Evolutionary conservation across 2,888 invertebrate genomes (phyloP), one percentile per base, ranked within the genome.

Genomic region (Drosophila parthenogenetica): DNA sequence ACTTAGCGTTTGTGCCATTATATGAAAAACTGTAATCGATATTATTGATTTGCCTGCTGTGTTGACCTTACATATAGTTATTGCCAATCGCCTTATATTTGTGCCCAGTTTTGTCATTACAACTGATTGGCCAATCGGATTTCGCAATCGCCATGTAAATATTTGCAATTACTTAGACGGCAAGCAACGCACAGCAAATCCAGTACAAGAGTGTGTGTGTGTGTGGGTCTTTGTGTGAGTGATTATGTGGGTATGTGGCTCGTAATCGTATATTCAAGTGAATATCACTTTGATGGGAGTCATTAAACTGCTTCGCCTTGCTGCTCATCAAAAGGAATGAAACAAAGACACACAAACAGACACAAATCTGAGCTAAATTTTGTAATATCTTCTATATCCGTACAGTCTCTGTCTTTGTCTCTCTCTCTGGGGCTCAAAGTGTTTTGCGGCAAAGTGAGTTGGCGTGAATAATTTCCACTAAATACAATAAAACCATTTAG

Each of bases 391-490:
- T 35, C 22, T 8, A 17, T 54, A 43, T 48, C 40, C 22, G 40
- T 4, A 3, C 13, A 16, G 7, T 22, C 48, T 35, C n/a, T 17
- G 5, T 35, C 49, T n/a, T n/a, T n/a, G n/a, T 35, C 13, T 55
- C 3, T 39, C 8, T 35, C 32, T 60, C 32, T 39, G 43, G 29
- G 32, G 32, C 50, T 57, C 73, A 51, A 65, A 35, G 70, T 39
- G 5, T 65, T 37, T 48, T 69, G 48, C 39, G 19, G 11, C 60
- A 65, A 68, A 76, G 71, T 81, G 79, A 75, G 79, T 84, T 79
- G 89, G 85, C 88, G 89, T 85, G 74, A 89, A 85, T 85, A 89
- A 85, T 85, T 75, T 81, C 75, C 65, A 79, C 82, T 85, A 87
- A 85, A 89, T 85, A 85, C 77, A 85, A 89, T 82, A 82, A 82